phyloP scores from a whole-genome alignment of 2,888 invertebrate species.

The Scaptomyza caliginosa region DNA sequence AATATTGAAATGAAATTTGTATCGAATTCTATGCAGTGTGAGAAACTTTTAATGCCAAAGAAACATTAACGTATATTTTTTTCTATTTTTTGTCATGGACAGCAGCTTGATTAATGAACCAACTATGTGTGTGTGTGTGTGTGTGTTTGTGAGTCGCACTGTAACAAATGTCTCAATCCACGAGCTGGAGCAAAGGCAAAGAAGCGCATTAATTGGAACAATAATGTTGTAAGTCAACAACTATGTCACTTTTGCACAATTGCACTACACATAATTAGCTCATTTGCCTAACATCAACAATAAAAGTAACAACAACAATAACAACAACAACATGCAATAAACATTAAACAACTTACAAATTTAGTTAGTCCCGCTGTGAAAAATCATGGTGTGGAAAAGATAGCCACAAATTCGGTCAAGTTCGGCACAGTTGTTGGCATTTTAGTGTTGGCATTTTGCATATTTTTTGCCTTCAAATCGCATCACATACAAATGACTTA shows the following conservation, averaged over 20 bases:
- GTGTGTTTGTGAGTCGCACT: conserved; percentile 1
- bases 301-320: conserved; percentile 2
- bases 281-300: conserved; percentile 26
- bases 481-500: conserved; percentile 56
- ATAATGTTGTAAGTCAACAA: conserved; percentile 33
- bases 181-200: conserved; percentile 47
- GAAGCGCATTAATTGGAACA: conserved; percentile 49
- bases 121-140: not conserved
- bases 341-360: not conserved
- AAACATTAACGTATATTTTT: not conserved
- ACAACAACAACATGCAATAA: not conserved
- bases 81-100: conserved; percentile 32
- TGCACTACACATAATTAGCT: conserved; percentile 43
- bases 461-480: conserved; percentile 29
- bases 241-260: conserved; percentile 57
- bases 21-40: conserved; percentile 19
- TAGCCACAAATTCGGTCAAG: conserved; percentile 61
- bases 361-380: conserved; percentile 26
- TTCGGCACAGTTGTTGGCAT: conserved; percentile 45
- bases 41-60: conserved; percentile 40
- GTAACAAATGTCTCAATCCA: conserved; percentile 62
- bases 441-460: conserved; percentile 46
- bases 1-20: conserved; percentile 63
- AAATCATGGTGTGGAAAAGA: conserved; percentile 33
- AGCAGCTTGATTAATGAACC: conserved; percentile 51